Base-by-base conservation (phyloP, 2,888 invertebrate genomes). In the Priocnemis perturbator region DNA sequence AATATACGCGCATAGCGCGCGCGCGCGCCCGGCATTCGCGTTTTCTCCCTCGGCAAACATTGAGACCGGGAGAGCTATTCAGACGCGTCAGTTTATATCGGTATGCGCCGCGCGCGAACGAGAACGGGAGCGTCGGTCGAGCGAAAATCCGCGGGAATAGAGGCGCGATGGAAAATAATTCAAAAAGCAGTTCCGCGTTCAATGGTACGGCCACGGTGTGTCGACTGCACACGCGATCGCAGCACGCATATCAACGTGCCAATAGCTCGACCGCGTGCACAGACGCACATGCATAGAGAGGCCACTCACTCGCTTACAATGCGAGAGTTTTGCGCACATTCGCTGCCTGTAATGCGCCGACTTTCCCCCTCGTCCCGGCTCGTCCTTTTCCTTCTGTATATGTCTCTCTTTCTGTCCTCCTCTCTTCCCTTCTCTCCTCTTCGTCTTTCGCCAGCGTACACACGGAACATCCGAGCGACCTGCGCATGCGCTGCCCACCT, bases 401-500 rank as follows among this genome's bases (percentile, higher is more conserved):
- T 56, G 57, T 14, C 26, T 17, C 60, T 20, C 26, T 23, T 20
- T 26, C 37, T 23, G n/a, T 30, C 26, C 11, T 14, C 17, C 50
- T 19, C 50, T 17, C 19, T 50, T 17, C 17, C 50, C 17, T 48
- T 14, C 20, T 44, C 64, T 7, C 44, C 26, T 50, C 37, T 19
- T 20, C 45, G 37, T 26, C 37, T 37, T 14, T 20, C 45, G 11
- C 14, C 14, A 7, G 20, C 26, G 5, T 9, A 20, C 23, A 23
- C 48, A 3, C 44, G 58, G 55, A 58, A 37, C 60, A 57, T 53
- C 53, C 60, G n/a, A 19, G 23, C 37, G 48, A 17, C 57, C 50
- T n/a, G 60, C 72, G 71, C 77, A 67, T 69, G 76, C 73, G 75
- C 69, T 64, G 64, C 57, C 48, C 63, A 64, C 65, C 76, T 80